These are phyloP conservation scores for Pampus argenteus DNA, from an alignment of 2,797 vertebrate genomes.

Conservation along the genomic window DNA sequence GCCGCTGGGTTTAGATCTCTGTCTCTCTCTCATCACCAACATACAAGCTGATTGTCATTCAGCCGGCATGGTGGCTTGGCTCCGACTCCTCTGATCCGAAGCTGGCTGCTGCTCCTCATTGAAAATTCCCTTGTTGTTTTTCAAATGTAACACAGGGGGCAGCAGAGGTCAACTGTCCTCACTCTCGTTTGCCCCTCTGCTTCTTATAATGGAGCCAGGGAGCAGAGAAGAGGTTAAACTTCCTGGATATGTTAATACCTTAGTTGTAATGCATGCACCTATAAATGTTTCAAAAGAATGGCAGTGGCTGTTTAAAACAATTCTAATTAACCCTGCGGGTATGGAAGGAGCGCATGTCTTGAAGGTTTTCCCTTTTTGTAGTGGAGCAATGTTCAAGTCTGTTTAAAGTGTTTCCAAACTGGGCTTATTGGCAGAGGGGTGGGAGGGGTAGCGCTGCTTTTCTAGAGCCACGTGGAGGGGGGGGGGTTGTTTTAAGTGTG, in stretches of 20 bases:
- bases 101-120: constrained; percentile 66
- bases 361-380: constrained; percentile 70
- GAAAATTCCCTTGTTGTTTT: constrained; percentile 75
- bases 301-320: constrained; percentile 83
- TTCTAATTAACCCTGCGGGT: constrained; percentile 86
- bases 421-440: constrained; percentile 77
- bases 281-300: constrained; percentile 85
- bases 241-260: constrained; percentile 79
- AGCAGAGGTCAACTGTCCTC: constrained; percentile 80
- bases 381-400: constrained; percentile 69
- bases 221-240: constrained; percentile 74
- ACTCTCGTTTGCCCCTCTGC: constrained; percentile 38
- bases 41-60: constrained; percentile 78
- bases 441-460: constrained; percentile 61
- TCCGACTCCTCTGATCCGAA: constrained; percentile 69
- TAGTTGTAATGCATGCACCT: constrained; percentile 80
- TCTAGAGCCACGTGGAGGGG: constrained; percentile 50
- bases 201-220: constrained; percentile 42
- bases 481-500: constrained; percentile 50
- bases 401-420: constrained; percentile 83
- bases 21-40: constrained; percentile 64
- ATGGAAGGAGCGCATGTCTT: constrained; percentile 72
- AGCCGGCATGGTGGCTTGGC: constrained; percentile 59
- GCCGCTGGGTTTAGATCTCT: constrained; percentile 63
- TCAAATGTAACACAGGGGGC: constrained; percentile 79